A percentile compares a stretch with the other conserved stretches of the same genome.
Evolutionary conservation across 2,797 vertebrate genomes (phyloP).

Genomic region (Liparis tanakae): DNA sequence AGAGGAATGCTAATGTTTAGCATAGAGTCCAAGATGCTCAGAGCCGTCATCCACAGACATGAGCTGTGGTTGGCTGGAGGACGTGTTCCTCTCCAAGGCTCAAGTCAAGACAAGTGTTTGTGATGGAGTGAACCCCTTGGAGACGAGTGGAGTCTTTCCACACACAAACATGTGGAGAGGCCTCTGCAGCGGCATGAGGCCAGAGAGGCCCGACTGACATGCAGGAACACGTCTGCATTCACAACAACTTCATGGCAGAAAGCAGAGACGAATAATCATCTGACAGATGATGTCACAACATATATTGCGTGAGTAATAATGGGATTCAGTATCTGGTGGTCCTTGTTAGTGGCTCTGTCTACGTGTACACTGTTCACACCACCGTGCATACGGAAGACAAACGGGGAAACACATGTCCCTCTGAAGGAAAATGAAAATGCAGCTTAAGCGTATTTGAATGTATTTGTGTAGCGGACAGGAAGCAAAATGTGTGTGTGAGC

Average conservation of each 20-base stretch:
- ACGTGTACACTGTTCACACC: too few relatives aligned
- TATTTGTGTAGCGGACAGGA: background rate
- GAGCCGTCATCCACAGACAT: background rate
- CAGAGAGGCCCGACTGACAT: too few relatives aligned
- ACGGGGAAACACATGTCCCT: background rate
- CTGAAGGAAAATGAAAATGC: background rate
- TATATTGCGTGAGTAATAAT: background rate
- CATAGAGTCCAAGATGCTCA: constrained; percentile 18
- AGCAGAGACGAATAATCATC: background rate
- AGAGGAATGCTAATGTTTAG: constrained; percentile 58
- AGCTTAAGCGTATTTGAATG: background rate
- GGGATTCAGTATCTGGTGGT: constrained; percentile 1
- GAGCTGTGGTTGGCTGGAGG: background rate
- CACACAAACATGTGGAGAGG: too few relatives aligned
- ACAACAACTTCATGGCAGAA: background rate
- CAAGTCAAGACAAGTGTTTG: too few relatives aligned
- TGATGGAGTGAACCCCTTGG: constrained; percentile 1
- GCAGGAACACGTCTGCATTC: background rate
- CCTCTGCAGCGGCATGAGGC: too few relatives aligned
- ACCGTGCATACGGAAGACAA: too few relatives aligned
- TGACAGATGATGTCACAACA: background rate
- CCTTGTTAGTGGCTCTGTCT: too few relatives aligned
- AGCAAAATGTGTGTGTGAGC: background rate
- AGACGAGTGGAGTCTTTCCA: too few relatives aligned
- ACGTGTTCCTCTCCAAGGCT: constrained; percentile 18